These are phyloP conservation scores for Cryptoblepharus egeriae DNA, from an alignment of 2,797 vertebrate genomes.

Conservation along the genomic window DNA sequence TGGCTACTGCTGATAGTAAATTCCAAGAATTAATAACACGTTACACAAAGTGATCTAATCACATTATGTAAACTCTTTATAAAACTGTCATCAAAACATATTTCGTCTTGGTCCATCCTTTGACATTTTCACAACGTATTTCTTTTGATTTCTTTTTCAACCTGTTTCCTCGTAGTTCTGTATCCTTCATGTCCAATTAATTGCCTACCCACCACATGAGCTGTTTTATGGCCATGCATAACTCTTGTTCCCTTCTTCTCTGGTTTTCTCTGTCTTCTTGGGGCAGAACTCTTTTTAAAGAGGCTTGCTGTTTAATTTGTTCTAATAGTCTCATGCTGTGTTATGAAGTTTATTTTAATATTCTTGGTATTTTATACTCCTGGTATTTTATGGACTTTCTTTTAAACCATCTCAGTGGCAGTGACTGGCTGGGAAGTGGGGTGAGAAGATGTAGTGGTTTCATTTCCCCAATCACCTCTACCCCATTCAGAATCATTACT, in stretches of 20 bases:
- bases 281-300: not conserved
- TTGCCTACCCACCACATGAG: constrained; percentile 12
- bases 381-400: not conserved
- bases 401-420: not conserved
- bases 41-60: not conserved
- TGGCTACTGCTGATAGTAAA: not conserved
- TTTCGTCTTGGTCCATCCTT: not conserved
- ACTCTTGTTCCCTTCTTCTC: not conserved
- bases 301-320: not conserved
- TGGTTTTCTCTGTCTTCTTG: not conserved
- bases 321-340: not conserved
- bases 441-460: not conserved
- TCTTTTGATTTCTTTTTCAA: not conserved
- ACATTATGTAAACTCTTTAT: not conserved
- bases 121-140: constrained; percentile 1
- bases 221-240: not conserved
- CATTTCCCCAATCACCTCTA: not conserved
- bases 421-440: not conserved
- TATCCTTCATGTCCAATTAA: not conserved
- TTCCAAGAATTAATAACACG: not conserved
- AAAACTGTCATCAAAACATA: not conserved
- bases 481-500: not conserved
- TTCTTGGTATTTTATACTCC: not conserved
- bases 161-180: not conserved
- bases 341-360: not conserved